phyloP scores from a whole-genome alignment of 1,140 invertebrate genomes.

The Calosoma granatense region DNA sequence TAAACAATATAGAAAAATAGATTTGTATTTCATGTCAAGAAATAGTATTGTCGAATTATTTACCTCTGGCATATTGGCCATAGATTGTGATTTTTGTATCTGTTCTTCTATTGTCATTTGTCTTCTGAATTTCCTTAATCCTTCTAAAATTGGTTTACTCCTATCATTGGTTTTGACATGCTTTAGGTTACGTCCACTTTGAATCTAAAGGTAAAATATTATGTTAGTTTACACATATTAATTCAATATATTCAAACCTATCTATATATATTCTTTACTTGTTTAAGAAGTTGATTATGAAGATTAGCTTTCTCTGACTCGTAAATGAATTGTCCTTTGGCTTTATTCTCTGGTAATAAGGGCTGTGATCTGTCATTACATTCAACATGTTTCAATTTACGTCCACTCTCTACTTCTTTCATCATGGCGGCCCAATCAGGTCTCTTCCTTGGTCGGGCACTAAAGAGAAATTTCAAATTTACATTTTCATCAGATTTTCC shows the following conservation, averaged over 20 bases:
- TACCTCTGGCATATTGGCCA: constrained; percentile 39
- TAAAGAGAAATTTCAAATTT: constrained; percentile 26
- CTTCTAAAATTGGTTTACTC: constrained; percentile 72
- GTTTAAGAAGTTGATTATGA: constrained; percentile 71
- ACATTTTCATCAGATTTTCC: no score
- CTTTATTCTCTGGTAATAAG: constrained; percentile 52
- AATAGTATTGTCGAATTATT: neutral
- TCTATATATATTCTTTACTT: constrained; percentile 33
- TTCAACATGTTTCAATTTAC: constrained; percentile 64
- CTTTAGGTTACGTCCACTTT: constrained; percentile 64
- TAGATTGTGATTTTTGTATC: constrained; percentile 66
- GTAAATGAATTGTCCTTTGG: constrained; percentile 66
- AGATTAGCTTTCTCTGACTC: constrained; percentile 76
- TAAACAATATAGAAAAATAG: constrained; percentile 15
- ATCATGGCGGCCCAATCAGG: constrained; percentile 84
- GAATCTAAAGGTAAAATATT: constrained; percentile 42
- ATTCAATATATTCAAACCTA: neutral
- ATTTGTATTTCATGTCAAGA: constrained; percentile 27
- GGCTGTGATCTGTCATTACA: constrained; percentile 64
- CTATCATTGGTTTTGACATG: constrained; percentile 73
- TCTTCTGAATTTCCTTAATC: constrained; percentile 72
- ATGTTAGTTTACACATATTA: neutral
- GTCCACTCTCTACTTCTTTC: constrained; percentile 76
- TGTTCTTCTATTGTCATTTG: constrained; percentile 84
- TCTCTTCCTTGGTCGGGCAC: constrained; percentile 62